These are phyloP conservation scores for Tholera decimalis DNA, from an alignment of 2,888 invertebrate species.

Conservation along the genomic window DNA sequence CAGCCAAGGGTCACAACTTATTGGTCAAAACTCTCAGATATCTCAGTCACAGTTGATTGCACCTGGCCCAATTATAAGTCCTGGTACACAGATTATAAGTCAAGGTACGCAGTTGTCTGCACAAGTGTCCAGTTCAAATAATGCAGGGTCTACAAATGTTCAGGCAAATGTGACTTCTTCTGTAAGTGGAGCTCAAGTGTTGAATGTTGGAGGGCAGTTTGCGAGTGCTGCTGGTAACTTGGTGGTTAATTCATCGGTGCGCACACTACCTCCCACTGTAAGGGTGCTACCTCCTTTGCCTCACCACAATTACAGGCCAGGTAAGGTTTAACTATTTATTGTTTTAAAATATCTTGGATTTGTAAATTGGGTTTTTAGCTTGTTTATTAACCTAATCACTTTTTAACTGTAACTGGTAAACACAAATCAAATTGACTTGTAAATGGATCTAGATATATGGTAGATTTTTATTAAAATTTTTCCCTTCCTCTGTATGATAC, in stretches of 20 bases:
- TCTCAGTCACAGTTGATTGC: slow-evolving; percentile 83
- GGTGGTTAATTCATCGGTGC: slow-evolving; percentile 84
- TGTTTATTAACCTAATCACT: neutral
- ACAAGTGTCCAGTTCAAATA: slow-evolving; percentile 78
- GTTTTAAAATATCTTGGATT: neutral
- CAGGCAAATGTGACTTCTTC: slow-evolving; percentile 78
- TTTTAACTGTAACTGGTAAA: neutral
- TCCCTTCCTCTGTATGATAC: neutral
- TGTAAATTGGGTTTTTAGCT: neutral
- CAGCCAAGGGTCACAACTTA: slow-evolving; percentile 84
- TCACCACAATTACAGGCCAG: slow-evolving; percentile 85
- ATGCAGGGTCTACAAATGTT: slow-evolving; percentile 69
- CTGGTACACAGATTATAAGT: slow-evolving; percentile 88
- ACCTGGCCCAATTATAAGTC: slow-evolving; percentile 82
- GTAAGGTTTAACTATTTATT: slow-evolving; percentile 66
- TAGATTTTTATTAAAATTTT: neutral
- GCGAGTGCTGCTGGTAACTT: slow-evolving; percentile 81
- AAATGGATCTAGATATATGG: neutral
- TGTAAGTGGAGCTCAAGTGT: slow-evolving; percentile 79
- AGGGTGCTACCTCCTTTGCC: slow-evolving; percentile 85
- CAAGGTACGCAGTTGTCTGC: slow-evolving; percentile 86
- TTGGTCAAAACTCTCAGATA: slow-evolving; percentile 84
- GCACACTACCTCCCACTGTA: slow-evolving; percentile 85
- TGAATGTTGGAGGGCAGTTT: slow-evolving; percentile 84
- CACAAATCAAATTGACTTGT: neutral